These are phyloP conservation scores for Agapostemon virescens DNA, from an alignment of 2,888 invertebrate species.

Conservation along the genomic window DNA sequence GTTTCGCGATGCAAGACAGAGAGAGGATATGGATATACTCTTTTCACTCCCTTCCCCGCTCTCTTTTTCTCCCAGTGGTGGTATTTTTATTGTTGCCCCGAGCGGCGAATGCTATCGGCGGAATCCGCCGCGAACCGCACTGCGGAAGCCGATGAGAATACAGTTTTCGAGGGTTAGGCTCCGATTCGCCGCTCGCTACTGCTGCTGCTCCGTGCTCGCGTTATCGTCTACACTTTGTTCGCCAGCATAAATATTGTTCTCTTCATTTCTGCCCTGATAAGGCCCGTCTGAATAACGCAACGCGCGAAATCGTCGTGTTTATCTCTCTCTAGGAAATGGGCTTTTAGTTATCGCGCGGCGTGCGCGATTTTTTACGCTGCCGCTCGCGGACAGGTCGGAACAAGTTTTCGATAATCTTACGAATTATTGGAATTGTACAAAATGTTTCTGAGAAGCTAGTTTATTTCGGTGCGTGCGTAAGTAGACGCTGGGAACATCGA, in stretches of 20 bases:
- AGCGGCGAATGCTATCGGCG: conserved; percentile 1
- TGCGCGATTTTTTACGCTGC: background rate
- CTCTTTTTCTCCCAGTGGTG: background rate
- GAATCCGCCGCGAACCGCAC: background rate
- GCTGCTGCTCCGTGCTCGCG: background rate
- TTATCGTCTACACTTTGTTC: conserved; percentile 1
- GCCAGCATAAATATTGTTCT: conserved; percentile 1
- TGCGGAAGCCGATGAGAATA: background rate
- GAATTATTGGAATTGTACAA: too few species aligned
- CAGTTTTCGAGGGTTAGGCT: conserved; percentile 5
- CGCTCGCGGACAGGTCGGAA: too few species aligned
- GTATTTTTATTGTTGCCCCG: background rate
- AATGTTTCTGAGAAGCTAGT: too few species aligned
- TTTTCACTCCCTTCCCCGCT: background rate
- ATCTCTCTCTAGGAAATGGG: background rate
- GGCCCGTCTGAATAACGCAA: background rate
- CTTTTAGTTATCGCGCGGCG: background rate
- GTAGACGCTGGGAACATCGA: too few species aligned
- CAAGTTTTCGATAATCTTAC: too few species aligned
- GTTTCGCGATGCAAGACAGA: background rate
- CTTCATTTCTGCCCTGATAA: background rate
- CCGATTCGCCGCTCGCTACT: background rate
- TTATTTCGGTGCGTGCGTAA: too few species aligned
- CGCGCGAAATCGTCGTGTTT: background rate
- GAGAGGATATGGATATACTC: background rate